Conservation (phyloP, 2,888 invertebrate species). For the Ecdyonurus torrentis region DNA sequence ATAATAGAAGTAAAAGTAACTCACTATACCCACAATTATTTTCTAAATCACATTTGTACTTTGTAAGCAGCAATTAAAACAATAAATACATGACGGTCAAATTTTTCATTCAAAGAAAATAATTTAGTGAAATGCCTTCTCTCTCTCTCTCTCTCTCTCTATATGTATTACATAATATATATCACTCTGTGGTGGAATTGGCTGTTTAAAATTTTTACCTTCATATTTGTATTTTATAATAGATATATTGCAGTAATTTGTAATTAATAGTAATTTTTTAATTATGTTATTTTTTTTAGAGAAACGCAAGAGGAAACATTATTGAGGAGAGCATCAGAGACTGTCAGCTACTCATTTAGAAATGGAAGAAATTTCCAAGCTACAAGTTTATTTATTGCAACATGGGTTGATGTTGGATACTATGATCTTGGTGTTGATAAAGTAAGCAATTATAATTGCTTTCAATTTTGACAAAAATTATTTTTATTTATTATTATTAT, state of each 20-base stretch:
- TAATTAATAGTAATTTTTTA: background rate
- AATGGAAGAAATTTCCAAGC: constrained; percentile 57
- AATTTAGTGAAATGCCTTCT: too few species aligned
- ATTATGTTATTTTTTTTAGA: constrained; percentile 16
- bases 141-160: too few species aligned
- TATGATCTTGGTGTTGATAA: constrained; percentile 46
- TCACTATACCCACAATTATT: too few species aligned
- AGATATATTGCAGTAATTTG: background rate
- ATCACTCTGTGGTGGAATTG: background rate
- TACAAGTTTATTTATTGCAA: constrained; percentile 63
- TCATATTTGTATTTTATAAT: background rate
- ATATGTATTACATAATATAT: too few species aligned
- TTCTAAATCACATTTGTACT: too few species aligned
- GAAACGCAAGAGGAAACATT: constrained; percentile 26
- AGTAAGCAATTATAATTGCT: constrained; percentile 20
- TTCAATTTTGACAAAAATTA: background rate
- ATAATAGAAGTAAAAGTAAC: too few species aligned
- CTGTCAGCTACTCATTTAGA: constrained; percentile 56
- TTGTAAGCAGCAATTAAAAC: too few species aligned
- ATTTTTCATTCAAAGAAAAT: too few species aligned
- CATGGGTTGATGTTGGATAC: constrained; percentile 81
- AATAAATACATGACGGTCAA: too few species aligned
- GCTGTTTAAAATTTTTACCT: background rate
- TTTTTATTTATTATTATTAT: background rate
- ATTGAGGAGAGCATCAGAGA: constrained; percentile 38